Conservation (phyloP, 2,888 invertebrate species). For the Drosophila demipolita region DNA sequence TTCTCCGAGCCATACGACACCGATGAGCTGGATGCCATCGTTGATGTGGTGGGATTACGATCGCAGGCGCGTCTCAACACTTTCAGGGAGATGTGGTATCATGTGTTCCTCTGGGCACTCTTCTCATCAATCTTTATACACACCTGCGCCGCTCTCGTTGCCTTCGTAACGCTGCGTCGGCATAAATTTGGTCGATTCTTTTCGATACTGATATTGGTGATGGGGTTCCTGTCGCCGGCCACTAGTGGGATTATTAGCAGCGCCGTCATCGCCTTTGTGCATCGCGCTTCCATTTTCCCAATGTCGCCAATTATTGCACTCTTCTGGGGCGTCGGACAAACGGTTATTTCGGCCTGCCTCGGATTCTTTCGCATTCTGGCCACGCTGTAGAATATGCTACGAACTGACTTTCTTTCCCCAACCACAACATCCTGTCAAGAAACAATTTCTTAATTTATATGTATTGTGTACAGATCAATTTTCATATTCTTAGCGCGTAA, state of each 20-base stretch:
- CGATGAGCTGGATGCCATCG: slow-evolving; percentile 88
- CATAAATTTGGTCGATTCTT: slow-evolving; percentile 98
- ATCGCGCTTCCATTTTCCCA: slow-evolving; percentile 93
- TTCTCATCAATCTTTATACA: slow-evolving; percentile 97
- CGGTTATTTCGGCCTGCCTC: slow-evolving; percentile 93
- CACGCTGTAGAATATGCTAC: slow-evolving; percentile 88
- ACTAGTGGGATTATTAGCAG: slow-evolving; percentile 95
- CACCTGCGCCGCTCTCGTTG: slow-evolving; percentile 94
- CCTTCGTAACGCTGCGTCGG: slow-evolving; percentile 95
- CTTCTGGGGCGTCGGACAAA: slow-evolving; percentile 98
- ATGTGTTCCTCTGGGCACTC: slow-evolving; percentile 97
- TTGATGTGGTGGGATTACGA: slow-evolving; percentile 89
- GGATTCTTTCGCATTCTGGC: slow-evolving; percentile 97
- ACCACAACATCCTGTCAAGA: slow-evolving; percentile 1
- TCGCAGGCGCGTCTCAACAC: slow-evolving; percentile 89
- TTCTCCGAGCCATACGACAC: slow-evolving; percentile 82
- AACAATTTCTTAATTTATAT: slow-evolving; percentile 4
- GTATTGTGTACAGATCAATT: slow-evolving; percentile 7
- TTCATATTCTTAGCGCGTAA: slow-evolving; percentile 15
- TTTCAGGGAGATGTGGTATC: slow-evolving; percentile 98
- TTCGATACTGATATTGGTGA: slow-evolving; percentile 93
- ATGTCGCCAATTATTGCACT: slow-evolving; percentile 97
- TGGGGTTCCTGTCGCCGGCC: slow-evolving; percentile 95
- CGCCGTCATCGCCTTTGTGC: slow-evolving; percentile 97
- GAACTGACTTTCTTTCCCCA: slow-evolving; percentile 32